Evolutionary conservation across 2,797 vertebrate genomes (phyloP).

Genomic region (Pangasius mekongensis): DNA sequence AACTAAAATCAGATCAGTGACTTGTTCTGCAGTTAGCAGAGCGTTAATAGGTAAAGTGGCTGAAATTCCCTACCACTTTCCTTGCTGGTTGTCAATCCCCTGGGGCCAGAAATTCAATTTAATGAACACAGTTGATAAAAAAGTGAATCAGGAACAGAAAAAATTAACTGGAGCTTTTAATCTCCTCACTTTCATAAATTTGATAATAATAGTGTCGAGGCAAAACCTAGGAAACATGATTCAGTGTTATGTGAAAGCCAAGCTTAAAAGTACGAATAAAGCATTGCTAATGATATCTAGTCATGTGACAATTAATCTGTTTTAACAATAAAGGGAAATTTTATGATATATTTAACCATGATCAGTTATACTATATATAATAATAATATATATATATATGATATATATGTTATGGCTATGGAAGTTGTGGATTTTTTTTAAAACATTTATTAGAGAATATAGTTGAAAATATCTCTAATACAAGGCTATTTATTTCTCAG

Average conservation of each 20-base stretch:
- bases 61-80: slow-evolving; percentile 65
- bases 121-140: slow-evolving; percentile 71
- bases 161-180: slow-evolving; percentile 72
- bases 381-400: too few relatives aligned
- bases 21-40: slow-evolving; percentile 63
- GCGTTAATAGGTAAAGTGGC: slow-evolving; percentile 55
- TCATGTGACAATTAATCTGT: background rate
- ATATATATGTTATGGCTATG: background rate
- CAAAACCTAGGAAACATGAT: background rate
- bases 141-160: slow-evolving; percentile 64
- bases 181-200: slow-evolving; percentile 39
- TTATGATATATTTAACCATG: background rate
- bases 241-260: background rate
- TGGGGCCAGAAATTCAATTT: slow-evolving; percentile 75
- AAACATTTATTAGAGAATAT: background rate
- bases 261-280: background rate
- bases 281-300: background rate
- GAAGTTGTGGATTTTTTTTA: background rate
- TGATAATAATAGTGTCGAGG: slow-evolving; percentile 9
- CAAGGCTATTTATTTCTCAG: background rate
- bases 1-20: slow-evolving; percentile 71
- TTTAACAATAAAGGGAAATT: background rate
- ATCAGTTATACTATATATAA: background rate
- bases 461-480: background rate
- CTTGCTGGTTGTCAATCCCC: slow-evolving; percentile 67